Evolutionary conservation across 2,113 vertebrate species (phyloP).

Genomic region (Scolopax mira): DNA sequence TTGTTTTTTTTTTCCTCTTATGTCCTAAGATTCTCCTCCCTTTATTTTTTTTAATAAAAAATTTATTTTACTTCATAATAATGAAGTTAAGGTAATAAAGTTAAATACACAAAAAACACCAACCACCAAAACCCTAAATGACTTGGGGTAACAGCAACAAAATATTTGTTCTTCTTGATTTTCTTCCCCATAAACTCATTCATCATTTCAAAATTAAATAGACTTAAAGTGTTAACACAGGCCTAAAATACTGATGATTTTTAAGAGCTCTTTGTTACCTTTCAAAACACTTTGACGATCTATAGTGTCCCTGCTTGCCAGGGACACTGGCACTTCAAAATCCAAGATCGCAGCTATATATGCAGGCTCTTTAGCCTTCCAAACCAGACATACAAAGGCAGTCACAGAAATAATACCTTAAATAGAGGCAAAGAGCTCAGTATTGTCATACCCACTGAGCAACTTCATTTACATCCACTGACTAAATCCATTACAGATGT

Average conservation of each 20-base stretch:
- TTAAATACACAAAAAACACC: background rate
- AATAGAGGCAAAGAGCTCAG: background rate
- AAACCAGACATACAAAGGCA: background rate
- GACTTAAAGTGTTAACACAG: background rate
- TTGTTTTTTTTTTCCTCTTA: background rate
- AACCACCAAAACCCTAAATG: background rate
- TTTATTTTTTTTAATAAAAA: background rate
- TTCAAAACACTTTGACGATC: background rate
- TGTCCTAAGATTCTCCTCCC: rapidly evolving
- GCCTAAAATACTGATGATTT: background rate
- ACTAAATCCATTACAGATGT: background rate
- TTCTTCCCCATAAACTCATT: background rate
- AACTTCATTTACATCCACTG: background rate
- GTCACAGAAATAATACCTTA: background rate
- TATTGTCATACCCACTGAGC: background rate
- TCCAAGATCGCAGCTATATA: background rate
- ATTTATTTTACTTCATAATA: background rate
- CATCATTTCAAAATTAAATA: background rate
- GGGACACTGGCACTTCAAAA: conserved; percentile 1
- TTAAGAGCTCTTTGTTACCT: background rate
- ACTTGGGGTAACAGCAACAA: background rate
- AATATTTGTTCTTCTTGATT: background rate
- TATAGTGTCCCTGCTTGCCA: background rate
- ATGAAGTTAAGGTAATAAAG: background rate
- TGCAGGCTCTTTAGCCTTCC: background rate